phyloP scores from a whole-genome alignment of 2,888 invertebrate genomes.

The Automeris io region DNA sequence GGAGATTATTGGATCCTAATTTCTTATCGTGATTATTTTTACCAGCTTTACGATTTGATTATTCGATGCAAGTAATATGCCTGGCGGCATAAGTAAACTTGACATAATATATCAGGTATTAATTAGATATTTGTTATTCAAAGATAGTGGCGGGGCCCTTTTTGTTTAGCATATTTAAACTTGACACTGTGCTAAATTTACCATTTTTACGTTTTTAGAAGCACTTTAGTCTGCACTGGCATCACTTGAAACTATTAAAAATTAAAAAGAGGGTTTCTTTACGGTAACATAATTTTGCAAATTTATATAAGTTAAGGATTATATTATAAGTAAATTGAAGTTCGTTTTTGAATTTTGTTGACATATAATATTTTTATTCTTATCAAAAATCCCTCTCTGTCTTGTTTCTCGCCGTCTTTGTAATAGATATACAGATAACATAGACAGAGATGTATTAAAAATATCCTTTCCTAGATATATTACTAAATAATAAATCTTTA shows the following conservation, averaged over 20 bases:
- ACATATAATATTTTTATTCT: no score
- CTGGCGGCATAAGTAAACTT: slow-evolving; percentile 5
- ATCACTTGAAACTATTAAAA: not conserved
- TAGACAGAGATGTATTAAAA: no score
- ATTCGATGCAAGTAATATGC: slow-evolving; percentile 6
- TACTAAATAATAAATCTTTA: no score
- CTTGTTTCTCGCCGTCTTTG: no score
- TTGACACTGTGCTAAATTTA: not conserved
- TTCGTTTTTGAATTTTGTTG: no score
- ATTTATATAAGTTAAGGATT: no score
- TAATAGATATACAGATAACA: no score
- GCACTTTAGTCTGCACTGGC: not conserved
- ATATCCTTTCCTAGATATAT: no score
- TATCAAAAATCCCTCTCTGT: no score
- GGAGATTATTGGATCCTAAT: no score
- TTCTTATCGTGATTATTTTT: no score
- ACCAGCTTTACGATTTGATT: slow-evolving; percentile 2
- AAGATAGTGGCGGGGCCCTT: slow-evolving; percentile 17
- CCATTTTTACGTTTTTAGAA: not conserved
- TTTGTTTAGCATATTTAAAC: slow-evolving; percentile 7
- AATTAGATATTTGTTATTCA: slow-evolving; percentile 21
- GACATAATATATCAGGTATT: slow-evolving; percentile 9
- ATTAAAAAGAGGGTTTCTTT: not conserved
- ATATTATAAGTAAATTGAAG: no score
- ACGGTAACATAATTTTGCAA: not conserved